Evolutionary conservation across 37 sponge, comb jelly and placozoan genomes (phyloP), one percentile per base, ranked within the genome.

Genomic region (Ianthella basta): DNA sequence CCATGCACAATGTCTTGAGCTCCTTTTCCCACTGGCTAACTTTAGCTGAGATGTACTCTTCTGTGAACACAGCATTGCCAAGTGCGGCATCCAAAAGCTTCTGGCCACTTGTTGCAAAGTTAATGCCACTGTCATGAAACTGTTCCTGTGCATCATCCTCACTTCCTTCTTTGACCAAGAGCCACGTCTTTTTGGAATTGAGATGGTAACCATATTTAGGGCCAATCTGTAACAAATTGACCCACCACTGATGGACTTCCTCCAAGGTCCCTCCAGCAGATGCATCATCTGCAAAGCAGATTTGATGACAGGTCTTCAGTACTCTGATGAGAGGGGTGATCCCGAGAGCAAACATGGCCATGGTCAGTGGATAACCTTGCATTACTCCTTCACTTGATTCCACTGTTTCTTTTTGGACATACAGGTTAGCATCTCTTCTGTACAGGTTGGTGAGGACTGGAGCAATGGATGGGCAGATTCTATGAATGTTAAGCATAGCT

Each of bases 41-140:
- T 44, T 44, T 44, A 44, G 50, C 3, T 8, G 50, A 44, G 50
- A 70, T 3, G 12, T 19, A 70, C 34, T 19, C 4, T 27, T 70
- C 36, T 12, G 15, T 5, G 4, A 70, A 70, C 2, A 3, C 5
- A 2, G 5, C 3, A 29, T 6, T 8, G 21, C 72, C 72, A 29
- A 70, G n/a, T 20, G 72, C 72, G 5, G 72, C 5, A 5, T 33
- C 72, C 36, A 70, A 33, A 10, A 19, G 72, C 15, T 70, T 6
- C 20, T 70, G 37, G 72, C 72, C 72, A 70, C 72, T 70, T 29
- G 36, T 70, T 19, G 72, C 4, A 12, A 70, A 5, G 35, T 70
- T 70, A 6, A 70, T 33, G 33, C 72, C 72, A 70, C 29, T 20
- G 5, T 19, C 15, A 5, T 29, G 4, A 70, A 70, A 70, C 37